Conservation (phyloP, 2,888 invertebrate species). For the Spisula subtruncata region DNA sequence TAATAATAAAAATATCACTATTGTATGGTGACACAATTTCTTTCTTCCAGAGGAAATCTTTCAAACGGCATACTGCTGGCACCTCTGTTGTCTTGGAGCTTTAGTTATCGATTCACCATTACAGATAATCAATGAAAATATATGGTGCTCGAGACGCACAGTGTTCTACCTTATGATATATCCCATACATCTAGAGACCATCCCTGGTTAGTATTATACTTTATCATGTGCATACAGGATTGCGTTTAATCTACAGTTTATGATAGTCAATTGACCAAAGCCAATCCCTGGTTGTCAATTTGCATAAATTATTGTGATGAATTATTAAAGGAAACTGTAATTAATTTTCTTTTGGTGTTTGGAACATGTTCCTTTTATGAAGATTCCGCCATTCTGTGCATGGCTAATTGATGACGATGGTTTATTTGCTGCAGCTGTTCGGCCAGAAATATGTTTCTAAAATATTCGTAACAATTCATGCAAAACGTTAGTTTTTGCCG, state of each 20-base stretch:
- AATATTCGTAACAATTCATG: too few relatives aligned
- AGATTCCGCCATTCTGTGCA: neutral
- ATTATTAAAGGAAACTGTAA: neutral
- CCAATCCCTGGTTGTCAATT: slow-evolving; percentile 23
- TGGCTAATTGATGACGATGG: neutral
- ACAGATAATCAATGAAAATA: neutral
- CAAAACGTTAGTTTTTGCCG: too few relatives aligned
- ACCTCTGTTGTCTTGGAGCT: neutral
- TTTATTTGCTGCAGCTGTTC: neutral
- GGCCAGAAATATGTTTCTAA: too few relatives aligned
- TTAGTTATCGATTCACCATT: neutral
- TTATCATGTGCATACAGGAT: neutral
- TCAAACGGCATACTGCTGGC: neutral
- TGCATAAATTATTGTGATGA: slow-evolving; percentile 10
- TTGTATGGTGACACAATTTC: too few relatives aligned
- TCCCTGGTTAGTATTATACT: neutral
- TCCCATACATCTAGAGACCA: neutral
- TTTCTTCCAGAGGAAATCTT: neutral
- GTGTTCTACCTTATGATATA: neutral
- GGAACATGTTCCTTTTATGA: slow-evolving; percentile 14
- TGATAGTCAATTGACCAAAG: neutral
- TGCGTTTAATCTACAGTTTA: slow-evolving; percentile 11
- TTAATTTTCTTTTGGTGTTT: slow-evolving; percentile 16
- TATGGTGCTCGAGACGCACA: neutral
- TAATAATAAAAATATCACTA: too few relatives aligned